Evolutionary conservation across 2,888 invertebrate genomes (phyloP), one percentile per base, ranked within the genome.

Genomic region (Hypercompe scribonia): DNA sequence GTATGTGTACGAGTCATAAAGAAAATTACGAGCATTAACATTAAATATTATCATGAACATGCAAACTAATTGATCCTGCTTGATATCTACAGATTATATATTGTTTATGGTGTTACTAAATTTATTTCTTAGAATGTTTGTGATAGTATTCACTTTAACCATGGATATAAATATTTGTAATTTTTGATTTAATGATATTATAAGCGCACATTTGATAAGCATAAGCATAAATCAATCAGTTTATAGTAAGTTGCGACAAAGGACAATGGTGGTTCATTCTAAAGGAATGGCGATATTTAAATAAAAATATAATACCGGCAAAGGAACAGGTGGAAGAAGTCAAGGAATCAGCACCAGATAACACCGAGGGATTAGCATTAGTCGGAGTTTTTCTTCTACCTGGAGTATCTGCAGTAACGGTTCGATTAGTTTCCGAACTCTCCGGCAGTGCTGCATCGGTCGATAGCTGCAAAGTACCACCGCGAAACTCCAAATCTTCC

Each of bases 401-500:
- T 33, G 89, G 80, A 83, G 84, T 89, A 78, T 87, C 89, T 71
- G 89, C 73, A 74, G 84, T 82, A 85, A 82, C 88, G 78, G 84
- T 89, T 63, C 82, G 84, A 80, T 81, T 88, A 80, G 80, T 88
- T 68, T 88, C 90, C 63, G 87, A 83, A 77, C 75, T 85, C 50
- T 88, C 91, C 36, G 84, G 83, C 18, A 84, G 78, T 46, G 82
- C 79, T 63, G 86, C 87, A 34, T 95, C 95, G 2, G 92, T 86
- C 28, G 94, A 93, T 69, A 95, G 83, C 84, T 95, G 95, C 78
- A 96, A 85, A 42, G 96, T 96, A 65, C 96, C 96, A 58, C 96
- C 96, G 70, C 95, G 95, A 82, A 96, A 96, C 87, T 96, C 96
- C 90, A 91, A 90, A 81, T 96, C 96, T 50, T 96, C 96, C 65